Base-by-base conservation (phyloP, 37 sponge, comb jelly and placozoan genomes). In the Ephydatia muelleri region DNA sequence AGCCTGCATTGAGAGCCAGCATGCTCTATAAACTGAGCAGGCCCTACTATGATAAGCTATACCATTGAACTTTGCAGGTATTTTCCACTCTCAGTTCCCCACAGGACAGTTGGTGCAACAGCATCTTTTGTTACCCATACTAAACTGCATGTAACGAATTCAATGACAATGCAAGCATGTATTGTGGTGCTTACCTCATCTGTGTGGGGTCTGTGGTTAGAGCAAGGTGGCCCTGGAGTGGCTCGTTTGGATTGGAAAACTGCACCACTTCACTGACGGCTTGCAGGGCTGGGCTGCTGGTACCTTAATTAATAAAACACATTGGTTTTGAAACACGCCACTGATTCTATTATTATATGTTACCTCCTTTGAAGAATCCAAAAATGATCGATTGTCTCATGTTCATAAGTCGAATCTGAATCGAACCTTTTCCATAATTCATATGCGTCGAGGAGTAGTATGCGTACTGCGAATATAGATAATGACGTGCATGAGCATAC, bases 201-300 rank as follows among this genome's bases (percentile, higher is more conserved):
- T 92, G 81, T 6, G 83, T 80, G 27, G 80, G 84, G 26, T 84
- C 83, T 21, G 69, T 67, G 31, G 88, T 87, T 47, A 87, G 84
- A 0, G 92, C 88, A 40, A 92, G 75, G 78, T 92, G 92, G 9
- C 64, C 81, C 66, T 92, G 92, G 3, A 87, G 84, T 32, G 88
- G 88, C 34, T 87, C 88, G 26, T 92, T 92, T 69, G 66, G 81
- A 82, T 92, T 92, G 72, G 64, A 68, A 68, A 92, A 92, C 31
- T 22, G 22, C 22, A 92, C 81, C 27, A 38, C 30, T 27, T 73
- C 72, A 48, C 88, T 86, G 26, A 92, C 72, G 31, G 92, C 84
- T 31, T 68, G 81, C 22, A 92, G 82, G 35, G 47, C 67, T 0
- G 92, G 88, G 14, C 47, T 73, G 33, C 33, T 35, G 33, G 33